Percentiles rank a stretch among this genome's conserved stretches.
phyloP scores from a whole-genome alignment of 2,113 vertebrate species.

The Gracilinanus agilis region DNA sequence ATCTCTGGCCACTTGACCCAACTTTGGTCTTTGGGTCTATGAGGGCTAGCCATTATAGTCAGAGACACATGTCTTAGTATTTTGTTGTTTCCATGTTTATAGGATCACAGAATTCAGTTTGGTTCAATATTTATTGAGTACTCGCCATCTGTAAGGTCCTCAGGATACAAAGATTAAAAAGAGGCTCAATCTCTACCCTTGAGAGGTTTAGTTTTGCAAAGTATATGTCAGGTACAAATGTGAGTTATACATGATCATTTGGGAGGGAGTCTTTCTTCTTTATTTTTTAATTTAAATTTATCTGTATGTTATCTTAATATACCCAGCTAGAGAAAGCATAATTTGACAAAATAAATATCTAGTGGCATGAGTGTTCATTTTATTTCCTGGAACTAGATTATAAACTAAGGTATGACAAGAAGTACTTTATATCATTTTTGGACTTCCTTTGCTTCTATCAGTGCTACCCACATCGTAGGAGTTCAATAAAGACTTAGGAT shows the following conservation, averaged over 20 bases:
- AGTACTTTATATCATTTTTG: neutral
- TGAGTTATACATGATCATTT: neutral
- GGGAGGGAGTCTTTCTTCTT: no score
- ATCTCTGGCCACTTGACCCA: neutral
- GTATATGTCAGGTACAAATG: neutral
- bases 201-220: neutral
- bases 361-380: neutral
- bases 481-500: neutral
- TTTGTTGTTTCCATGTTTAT: neutral
- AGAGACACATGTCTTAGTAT: neutral
- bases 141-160: neutral
- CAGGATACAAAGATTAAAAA: neutral
- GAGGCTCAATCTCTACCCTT: neutral
- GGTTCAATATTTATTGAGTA: neutral
- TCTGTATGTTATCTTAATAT: no score
- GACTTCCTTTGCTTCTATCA: neutral
- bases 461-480: neutral
- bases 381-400: neutral
- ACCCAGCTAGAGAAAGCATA: no score
- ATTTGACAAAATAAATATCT: no score
- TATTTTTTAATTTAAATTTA: no score
- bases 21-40: neutral
- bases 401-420: neutral
- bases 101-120: neutral
- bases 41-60: neutral